Evolutionary conservation across 2,113 vertebrate species (phyloP).

Genomic region (Dromiciops gliroides): DNA sequence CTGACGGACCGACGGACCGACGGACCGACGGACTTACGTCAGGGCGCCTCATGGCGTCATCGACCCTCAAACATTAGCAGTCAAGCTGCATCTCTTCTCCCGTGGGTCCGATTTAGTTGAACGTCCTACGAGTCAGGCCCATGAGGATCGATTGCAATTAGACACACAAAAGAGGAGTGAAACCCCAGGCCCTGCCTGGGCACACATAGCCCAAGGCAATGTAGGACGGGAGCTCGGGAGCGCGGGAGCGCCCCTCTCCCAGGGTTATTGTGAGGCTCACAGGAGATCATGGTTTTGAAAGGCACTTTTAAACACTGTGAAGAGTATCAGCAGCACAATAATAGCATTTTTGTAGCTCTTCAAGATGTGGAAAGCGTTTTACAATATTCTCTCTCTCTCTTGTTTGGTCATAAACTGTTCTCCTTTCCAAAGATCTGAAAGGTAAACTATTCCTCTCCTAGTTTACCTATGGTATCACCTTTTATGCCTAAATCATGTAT

Average conservation of each 20-base stretch:
- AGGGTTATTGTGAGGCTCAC: background rate
- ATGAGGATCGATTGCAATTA: background rate
- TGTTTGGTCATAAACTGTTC: no score
- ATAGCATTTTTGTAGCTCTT: background rate
- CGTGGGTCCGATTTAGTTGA: background rate
- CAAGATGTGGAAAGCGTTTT: no score
- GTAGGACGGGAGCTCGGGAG: background rate
- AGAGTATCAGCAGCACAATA: no score
- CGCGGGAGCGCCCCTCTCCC: background rate
- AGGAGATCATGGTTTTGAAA: background rate
- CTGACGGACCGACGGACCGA: background rate
- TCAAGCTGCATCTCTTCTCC: background rate
- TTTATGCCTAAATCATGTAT: no score
- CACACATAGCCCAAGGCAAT: background rate
- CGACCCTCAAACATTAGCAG: background rate
- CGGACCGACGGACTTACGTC: background rate
- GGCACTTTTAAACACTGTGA: background rate
- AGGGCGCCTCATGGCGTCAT: background rate
- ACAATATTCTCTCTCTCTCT: no score
- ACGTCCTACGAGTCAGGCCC: rapidly evolving
- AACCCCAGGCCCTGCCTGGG: background rate
- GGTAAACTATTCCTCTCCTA: no score
- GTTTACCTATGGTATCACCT: no score
- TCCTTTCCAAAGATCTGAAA: no score
- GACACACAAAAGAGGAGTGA: background rate